Conservation (phyloP, 53 echinoderm and acorn worm species). For the Patiria pectinifera region DNA sequence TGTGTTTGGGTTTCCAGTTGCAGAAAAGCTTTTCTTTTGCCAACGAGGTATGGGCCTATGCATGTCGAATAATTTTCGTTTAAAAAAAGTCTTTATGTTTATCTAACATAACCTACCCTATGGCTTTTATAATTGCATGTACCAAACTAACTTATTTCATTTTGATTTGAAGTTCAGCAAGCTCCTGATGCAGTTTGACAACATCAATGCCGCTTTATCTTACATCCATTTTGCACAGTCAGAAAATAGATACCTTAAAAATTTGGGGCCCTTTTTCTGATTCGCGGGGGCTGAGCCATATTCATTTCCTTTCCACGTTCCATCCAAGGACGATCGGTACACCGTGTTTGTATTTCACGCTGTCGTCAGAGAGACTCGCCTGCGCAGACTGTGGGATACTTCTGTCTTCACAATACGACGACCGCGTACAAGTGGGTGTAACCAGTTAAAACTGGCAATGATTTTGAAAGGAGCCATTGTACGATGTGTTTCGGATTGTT, state of each 20-base stretch:
- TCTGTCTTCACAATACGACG: neutral
- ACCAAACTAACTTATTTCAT: neutral
- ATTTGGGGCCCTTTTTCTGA: too few relatives aligned
- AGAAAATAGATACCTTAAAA: too few relatives aligned
- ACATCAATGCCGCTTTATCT: too few relatives aligned
- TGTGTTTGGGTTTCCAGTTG: too few relatives aligned
- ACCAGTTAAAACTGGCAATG: neutral
- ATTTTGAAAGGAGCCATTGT: neutral
- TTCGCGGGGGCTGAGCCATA: too few relatives aligned
- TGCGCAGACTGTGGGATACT: neutral
- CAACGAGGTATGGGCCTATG: too few relatives aligned
- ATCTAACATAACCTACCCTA: too few relatives aligned
- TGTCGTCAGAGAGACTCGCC: neutral
- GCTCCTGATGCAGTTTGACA: neutral
- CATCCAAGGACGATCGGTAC: neutral
- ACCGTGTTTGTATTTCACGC: neutral
- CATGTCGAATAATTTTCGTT: neutral
- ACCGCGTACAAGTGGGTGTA: neutral
- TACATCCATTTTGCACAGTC: too few relatives aligned
- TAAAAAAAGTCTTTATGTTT: neutral
- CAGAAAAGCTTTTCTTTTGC: too few relatives aligned
- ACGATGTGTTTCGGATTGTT: neutral
- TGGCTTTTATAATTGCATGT: neutral
- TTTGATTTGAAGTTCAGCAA: neutral
- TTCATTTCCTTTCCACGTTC: neutral